A percentile compares a stretch with the other conserved stretches of the same genome.
Conservation (phyloP, 1,140 invertebrate species). For the Amyelois transitella region DNA sequence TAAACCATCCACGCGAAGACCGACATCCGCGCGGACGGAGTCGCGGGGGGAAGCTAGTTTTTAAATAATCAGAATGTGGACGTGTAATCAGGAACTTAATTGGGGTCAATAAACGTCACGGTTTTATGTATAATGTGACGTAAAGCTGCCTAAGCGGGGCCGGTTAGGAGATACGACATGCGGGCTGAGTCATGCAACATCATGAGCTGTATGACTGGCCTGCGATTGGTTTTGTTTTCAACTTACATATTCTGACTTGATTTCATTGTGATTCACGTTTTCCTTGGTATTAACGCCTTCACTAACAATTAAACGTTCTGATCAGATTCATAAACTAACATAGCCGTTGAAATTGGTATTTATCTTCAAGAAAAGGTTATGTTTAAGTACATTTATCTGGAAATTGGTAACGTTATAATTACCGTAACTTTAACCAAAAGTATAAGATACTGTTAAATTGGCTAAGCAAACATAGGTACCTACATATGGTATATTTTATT, state of each 20-base stretch:
- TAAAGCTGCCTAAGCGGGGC: slow-evolving; percentile 26
- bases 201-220: background rate
- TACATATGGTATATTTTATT: too few species aligned
- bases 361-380: too few species aligned
- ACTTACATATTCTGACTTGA: background rate
- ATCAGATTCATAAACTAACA: background rate
- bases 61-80: background rate
- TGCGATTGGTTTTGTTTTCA: background rate
- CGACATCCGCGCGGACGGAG: too few species aligned
- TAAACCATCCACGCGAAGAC: too few species aligned
- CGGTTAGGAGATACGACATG: slow-evolving; percentile 22
- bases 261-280: background rate
- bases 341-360: background rate
- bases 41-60: too few species aligned
- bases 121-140: slow-evolving; percentile 14
- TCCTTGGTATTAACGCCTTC: background rate
- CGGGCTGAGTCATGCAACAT: background rate
- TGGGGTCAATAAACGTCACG: slow-evolving; percentile 49
- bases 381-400: too few species aligned
- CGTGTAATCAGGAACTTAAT: background rate
- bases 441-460: too few species aligned
- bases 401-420: too few species aligned
- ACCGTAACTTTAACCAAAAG: too few species aligned
- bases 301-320: background rate
- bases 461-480: too few species aligned